Evolutionary conservation across 2,797 vertebrate species (phyloP), one percentile per base, ranked within the genome.

Genomic region (Acanthiza pusilla): DNA sequence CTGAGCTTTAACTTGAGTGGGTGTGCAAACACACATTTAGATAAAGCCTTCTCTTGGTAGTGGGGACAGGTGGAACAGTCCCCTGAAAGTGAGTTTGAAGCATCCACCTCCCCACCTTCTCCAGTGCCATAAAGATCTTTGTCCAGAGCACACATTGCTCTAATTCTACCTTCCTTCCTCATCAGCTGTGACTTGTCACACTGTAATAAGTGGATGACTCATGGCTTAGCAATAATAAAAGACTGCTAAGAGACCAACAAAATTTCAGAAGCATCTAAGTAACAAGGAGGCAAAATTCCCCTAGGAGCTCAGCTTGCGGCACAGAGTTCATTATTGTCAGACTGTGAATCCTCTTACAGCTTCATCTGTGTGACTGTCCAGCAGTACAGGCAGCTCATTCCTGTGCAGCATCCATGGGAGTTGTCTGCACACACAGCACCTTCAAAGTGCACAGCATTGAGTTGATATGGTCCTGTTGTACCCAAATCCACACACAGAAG

Each of bases 401-500:
- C 58, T 50, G 27, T 17, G 2, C 1, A 9, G 12, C 30, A 26
- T 29, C 75, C 16, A 0, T 3, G 30, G 65, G 23, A 29, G 8
- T 16, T 45, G 2, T 0, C 1, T 45, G 62, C 14, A 20, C 5
- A 3, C 36, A 20, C 14, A 48, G 66, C 38, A 6, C 23, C 38
- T 32, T 15, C 19, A 30, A 9, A n/a, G 19, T 6, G 14, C 58
- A 50, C 19, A 51, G 29, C 61, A 10, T 0, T 11, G 40, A 60
- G 27, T 70, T 57, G 54, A 8, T 29, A 9, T 1, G 1, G 6
- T 47, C 12, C 7, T 11, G 26, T 26, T 26, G 21, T 16, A 19
- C 62, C 48, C 36, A 86, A 36, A 71, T 7, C 22, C 57, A 54
- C 40, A n/a, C 51, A 43, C 3, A 20, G 43, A 18, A 76, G 47